These are phyloP conservation scores for Sturnus vulgaris DNA, from an alignment of 2,113 vertebrate genomes.

Conservation along the genomic window DNA sequence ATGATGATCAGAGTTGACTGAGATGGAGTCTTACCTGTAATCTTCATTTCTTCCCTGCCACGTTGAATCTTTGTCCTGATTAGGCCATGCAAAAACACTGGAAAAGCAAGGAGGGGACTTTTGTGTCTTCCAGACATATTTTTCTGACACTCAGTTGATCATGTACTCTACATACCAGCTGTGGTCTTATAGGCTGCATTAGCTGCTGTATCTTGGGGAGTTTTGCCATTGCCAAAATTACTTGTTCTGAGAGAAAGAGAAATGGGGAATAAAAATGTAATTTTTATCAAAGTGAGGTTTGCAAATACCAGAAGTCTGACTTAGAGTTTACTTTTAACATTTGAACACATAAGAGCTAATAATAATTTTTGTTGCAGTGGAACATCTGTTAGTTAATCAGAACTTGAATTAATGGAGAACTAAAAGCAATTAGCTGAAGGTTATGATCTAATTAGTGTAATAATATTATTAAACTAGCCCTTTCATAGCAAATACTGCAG, in stretches of 20 bases:
- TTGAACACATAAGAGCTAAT: slow-evolving; percentile 7
- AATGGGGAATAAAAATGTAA: not conserved
- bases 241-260: not conserved
- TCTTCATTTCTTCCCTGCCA: not conserved
- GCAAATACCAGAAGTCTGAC: not conserved
- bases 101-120: not conserved
- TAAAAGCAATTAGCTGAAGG: slow-evolving; percentile 60
- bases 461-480: slow-evolving; percentile 41
- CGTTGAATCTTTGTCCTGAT: not conserved
- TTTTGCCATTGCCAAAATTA: not conserved
- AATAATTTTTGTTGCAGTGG: slow-evolving; percentile 32
- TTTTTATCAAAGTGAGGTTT: not conserved
- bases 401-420: slow-evolving; percentile 44
- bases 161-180: not conserved
- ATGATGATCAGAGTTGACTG: not conserved
- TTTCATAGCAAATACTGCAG: not conserved
- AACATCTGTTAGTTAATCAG: slow-evolving; percentile 51
- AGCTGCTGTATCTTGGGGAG: not conserved
- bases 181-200: not conserved
- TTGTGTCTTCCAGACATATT: not conserved
- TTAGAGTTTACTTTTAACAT: slow-evolving; percentile 17
- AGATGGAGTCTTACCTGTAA: not conserved
- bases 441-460: slow-evolving; percentile 54
- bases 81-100: not conserved
- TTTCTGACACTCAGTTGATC: not conserved